phyloP scores from a whole-genome alignment of 1,140 invertebrate species.

The Musca domestica region DNA sequence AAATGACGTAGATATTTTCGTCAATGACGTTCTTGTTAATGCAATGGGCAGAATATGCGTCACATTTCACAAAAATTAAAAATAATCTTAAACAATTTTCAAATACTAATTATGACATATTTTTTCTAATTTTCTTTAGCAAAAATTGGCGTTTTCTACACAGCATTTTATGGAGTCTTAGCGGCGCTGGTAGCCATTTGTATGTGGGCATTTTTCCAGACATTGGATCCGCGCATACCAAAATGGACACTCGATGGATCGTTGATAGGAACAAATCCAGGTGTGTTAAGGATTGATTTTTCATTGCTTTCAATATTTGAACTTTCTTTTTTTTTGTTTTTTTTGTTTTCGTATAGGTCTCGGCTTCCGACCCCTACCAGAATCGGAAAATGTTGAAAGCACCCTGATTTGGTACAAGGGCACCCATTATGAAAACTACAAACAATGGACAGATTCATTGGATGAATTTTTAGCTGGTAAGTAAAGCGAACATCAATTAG shows the following conservation, averaged over 20 bases:
- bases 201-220: constrained; percentile 89
- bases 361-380: constrained; percentile 87
- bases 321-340: constrained; percentile 21
- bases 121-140: constrained; percentile 59
- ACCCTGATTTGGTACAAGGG: constrained; percentile 91
- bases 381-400: constrained; percentile 78
- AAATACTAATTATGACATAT: background rate
- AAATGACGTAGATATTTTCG: no score
- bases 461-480: constrained; percentile 73
- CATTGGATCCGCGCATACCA: constrained; percentile 81
- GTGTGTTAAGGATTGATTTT: constrained; percentile 52
- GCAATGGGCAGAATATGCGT: no score
- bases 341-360: constrained; percentile 61
- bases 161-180: constrained; percentile 85
- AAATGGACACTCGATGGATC: constrained; percentile 79
- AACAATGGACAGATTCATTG: constrained; percentile 74
- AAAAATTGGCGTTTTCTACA: constrained; percentile 89
- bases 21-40: no score
- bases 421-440: constrained; percentile 69
- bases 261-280: constrained; percentile 89
- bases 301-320: background rate
- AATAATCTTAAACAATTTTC: no score
- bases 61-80: no score
- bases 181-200: constrained; percentile 84
- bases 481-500: constrained; percentile 23